phyloP scores from a whole-genome alignment of 2,888 invertebrate genomes.

The Crossocerus cetratus region DNA sequence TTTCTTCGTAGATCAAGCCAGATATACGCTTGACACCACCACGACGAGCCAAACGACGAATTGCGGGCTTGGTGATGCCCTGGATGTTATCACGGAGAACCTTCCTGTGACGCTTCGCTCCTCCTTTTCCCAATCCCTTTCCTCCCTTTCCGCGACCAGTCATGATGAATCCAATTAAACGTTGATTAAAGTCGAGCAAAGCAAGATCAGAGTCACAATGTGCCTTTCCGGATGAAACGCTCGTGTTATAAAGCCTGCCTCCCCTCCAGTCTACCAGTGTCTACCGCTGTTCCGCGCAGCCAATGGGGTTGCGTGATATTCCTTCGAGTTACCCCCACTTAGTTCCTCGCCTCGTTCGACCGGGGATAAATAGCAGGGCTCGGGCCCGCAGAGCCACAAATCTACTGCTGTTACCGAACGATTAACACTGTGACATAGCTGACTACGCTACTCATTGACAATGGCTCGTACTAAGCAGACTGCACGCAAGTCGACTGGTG shows the following conservation, averaged over 20 bases:
- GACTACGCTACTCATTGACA: neutral
- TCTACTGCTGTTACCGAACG: neutral
- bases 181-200: too few species aligned
- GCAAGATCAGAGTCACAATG: neutral
- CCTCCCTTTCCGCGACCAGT: slow-evolving; percentile 89
- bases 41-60: slow-evolving; percentile 84
- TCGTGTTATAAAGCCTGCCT: too few species aligned
- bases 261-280: neutral
- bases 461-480: slow-evolving; percentile 99
- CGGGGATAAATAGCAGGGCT: neutral
- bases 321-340: neutral
- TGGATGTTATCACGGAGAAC: slow-evolving; percentile 81
- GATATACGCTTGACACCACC: slow-evolving; percentile 78
- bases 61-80: slow-evolving; percentile 88
- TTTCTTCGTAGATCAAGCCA: slow-evolving; percentile 83
- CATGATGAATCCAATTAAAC: too few species aligned
- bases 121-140: slow-evolving; percentile 57
- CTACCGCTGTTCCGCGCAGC: neutral
- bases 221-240: too few species aligned
- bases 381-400: neutral
- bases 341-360: neutral
- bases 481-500: slow-evolving; percentile 97
- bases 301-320: neutral
- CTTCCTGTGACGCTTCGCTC: slow-evolving; percentile 89
- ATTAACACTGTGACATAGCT: neutral